Conservation (phyloP, 2,888 invertebrate species). For the Conops quadrifasciatus region DNA sequence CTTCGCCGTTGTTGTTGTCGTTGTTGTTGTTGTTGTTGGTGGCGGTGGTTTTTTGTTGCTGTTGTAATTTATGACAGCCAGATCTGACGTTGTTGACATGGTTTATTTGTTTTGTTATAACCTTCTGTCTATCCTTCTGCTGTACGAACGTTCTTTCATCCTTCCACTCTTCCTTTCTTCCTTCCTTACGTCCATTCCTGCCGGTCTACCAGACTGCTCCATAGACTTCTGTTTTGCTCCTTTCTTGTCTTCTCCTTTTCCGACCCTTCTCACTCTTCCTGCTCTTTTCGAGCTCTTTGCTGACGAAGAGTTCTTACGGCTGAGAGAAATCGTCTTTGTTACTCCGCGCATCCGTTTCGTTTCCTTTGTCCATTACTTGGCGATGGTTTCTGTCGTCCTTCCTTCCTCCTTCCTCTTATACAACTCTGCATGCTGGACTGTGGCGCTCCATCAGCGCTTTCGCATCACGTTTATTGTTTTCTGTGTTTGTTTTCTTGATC, state of each 20-base stretch:
- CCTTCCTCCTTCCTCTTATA: not conserved
- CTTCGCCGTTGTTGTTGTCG: not conserved
- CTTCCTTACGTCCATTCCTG: not conserved
- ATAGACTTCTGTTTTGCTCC: not conserved
- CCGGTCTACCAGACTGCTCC: not conserved
- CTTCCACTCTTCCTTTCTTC: not conserved
- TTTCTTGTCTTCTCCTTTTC: not conserved
- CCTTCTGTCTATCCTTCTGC: constrained; percentile 17
- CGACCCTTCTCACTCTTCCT: not conserved
- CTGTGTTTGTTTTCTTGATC: constrained; percentile 34
- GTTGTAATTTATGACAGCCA: constrained; percentile 32
- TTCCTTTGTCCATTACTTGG: not conserved
- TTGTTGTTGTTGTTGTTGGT: not conserved
- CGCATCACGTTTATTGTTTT: constrained; percentile 26
- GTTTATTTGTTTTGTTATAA: constrained; percentile 31
- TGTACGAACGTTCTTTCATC: not conserved
- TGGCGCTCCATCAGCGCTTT: constrained; percentile 17
- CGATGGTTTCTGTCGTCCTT: not conserved
- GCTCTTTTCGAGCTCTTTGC: not conserved
- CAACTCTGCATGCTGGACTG: not conserved
- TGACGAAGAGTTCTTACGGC: not conserved
- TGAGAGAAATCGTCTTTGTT: not conserved
- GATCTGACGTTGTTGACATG: constrained; percentile 15
- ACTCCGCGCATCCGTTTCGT: no score
- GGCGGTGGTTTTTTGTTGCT: constrained; percentile 8